Conservation (phyloP, 2,113 vertebrate species). For the Fregetta grallaria region DNA sequence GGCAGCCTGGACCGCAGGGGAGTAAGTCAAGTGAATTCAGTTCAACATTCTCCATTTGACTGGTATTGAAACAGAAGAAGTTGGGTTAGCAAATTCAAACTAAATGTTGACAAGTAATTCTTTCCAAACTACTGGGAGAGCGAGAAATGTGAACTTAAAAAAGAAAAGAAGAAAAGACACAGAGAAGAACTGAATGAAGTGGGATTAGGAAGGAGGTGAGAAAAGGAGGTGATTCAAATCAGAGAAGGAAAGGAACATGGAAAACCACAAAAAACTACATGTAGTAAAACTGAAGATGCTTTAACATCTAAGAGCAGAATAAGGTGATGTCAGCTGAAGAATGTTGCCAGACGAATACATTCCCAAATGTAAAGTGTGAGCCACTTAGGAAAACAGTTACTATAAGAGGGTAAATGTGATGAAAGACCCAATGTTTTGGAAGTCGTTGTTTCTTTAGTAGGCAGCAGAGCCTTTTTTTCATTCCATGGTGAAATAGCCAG, state of each 20-base stretch:
- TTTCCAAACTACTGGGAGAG: neutral
- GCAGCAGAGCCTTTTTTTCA: neutral
- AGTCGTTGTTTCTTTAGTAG: neutral
- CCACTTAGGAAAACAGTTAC: neutral
- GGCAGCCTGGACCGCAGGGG: fast-evolving
- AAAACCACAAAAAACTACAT: neutral
- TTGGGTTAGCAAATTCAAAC: neutral
- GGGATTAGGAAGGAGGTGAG: neutral
- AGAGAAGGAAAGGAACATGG: neutral
- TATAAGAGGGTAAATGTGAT: neutral
- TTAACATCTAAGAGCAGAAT: neutral
- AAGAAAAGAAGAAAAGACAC: too few species aligned
- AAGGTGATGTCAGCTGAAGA: neutral
- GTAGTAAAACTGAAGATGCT: neutral
- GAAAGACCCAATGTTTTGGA: neutral
- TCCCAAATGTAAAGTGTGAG: neutral
- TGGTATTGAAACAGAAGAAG: neutral
- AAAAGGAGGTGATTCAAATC: neutral
- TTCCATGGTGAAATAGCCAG: neutral
- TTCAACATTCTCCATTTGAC: neutral
- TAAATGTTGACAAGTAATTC: neutral
- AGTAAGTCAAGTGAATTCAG: neutral
- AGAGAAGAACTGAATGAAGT: neutral
- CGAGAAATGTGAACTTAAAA: neutral
- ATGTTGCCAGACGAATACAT: neutral